These are phyloP conservation scores for Oceanites oceanicus DNA, from an alignment of 2,113 vertebrate species.

Conservation along the genomic window DNA sequence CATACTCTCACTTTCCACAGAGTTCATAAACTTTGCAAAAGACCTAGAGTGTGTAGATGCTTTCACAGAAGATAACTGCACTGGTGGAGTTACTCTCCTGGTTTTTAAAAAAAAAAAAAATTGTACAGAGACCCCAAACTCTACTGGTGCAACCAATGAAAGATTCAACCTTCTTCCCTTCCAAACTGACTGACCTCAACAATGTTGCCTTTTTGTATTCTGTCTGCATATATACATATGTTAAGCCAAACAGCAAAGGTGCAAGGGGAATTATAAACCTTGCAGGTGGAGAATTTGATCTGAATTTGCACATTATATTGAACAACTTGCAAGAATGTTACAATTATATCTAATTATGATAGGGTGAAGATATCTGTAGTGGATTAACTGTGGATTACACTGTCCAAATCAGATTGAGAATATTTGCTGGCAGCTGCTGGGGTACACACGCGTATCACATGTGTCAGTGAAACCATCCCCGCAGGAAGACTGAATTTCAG, in stretches of 20 bases:
- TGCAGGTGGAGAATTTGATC: background rate
- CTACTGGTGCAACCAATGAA: background rate
- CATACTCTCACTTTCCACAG: background rate
- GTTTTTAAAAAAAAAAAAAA: background rate
- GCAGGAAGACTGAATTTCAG: background rate
- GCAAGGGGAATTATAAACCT: background rate
- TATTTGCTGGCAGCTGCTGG: background rate
- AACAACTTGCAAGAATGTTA: background rate
- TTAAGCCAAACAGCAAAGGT: background rate
- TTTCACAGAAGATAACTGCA: background rate
- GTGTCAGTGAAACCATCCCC: background rate
- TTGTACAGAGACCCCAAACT: background rate
- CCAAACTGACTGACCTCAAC: background rate
- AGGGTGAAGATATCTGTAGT: background rate
- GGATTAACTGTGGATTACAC: background rate
- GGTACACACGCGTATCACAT: background rate
- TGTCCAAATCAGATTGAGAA: background rate
- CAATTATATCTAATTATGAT: background rate
- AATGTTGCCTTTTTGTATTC: background rate
- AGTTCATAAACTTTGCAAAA: background rate
- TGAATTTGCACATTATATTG: background rate
- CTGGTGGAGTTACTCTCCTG: background rate
- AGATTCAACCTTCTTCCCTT: background rate
- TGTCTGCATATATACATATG: background rate
- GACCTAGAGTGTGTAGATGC: background rate